Evolutionary conservation across 2,888 invertebrate species (phyloP), one percentile per base, ranked within the genome.

Genomic region (Agapetus fuscipes): DNA sequence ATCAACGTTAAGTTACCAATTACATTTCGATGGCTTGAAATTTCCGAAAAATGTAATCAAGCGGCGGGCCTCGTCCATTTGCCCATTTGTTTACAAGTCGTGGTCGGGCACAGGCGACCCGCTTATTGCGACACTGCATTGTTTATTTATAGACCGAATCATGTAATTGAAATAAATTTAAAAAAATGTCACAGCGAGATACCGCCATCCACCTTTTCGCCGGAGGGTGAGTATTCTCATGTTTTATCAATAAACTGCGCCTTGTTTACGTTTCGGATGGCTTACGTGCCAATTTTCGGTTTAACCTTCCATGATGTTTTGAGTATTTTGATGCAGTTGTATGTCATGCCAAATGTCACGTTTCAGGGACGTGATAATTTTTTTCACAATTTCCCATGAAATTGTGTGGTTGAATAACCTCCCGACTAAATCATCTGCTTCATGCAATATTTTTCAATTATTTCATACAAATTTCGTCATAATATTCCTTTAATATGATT

Each of bases 131-230:
- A 45, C 41, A 39, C 45, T 25, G 41, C 62, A 37, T 68, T 69
- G 68, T 70, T 70, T 70, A 69, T 69, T 69, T 69, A 66, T 69
- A 69, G 69, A 65, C 37, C 59, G 56, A 66, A 66, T 63, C 62
- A 70, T 70, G 69, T 70, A 66, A 67, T 62, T 62, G 34, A 37
- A 43, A 43, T 35, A 40, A 34, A 37, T 14, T 32, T 24, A 26
- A 30, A 14, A 43, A 39, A 29, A 81, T 80, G 81, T 76, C 78
- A 73, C 82, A 83, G 64, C 76, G 75, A 65, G 90, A 91, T 70
- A 88, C 89, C 52, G 77, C 91, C 54, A 90, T 93, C 68, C 93
- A 94, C 72, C 80, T 94, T 57, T 73, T 93, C 56, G 93, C 93
- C 63, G 94, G 94, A 76, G 93, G 93, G 94, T 94, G 74, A 78